These are phyloP conservation scores for Chirona hameri DNA, from an alignment of 2,888 invertebrate genomes.

Conservation along the genomic window DNA sequence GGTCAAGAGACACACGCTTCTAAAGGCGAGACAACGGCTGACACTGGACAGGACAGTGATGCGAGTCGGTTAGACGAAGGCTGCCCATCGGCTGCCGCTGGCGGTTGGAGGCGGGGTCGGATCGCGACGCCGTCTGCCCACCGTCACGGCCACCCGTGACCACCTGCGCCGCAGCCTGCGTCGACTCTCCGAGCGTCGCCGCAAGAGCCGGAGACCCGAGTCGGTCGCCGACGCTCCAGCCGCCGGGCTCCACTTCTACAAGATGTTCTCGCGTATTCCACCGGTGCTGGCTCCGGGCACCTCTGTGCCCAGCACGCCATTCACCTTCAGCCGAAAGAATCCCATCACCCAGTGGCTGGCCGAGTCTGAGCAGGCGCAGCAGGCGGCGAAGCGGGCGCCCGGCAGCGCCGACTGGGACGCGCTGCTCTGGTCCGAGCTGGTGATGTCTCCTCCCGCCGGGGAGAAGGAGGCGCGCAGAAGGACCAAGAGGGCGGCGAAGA, in stretches of 20 bases:
- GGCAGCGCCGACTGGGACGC: neutral
- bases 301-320: neutral
- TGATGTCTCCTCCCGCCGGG: neutral
- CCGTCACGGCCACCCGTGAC: neutral
- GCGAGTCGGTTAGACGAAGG: neutral
- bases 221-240: neutral
- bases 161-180: constrained; percentile 9
- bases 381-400: neutral
- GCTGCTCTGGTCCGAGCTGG: constrained; percentile 24
- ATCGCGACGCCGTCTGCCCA: neutral
- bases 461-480: neutral
- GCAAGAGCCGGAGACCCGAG: neutral
- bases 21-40: neutral
- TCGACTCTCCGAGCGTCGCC: neutral
- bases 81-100: too few relatives aligned
- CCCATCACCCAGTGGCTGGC: constrained; percentile 26
- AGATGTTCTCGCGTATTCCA: neutral
- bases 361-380: neutral
- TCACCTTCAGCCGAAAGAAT: constrained; percentile 7
- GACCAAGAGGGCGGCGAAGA: neutral
- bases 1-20: neutral
- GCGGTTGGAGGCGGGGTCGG: neutral
- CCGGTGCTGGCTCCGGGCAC: neutral
- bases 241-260: neutral
- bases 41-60: neutral